phyloP scores from a whole-genome alignment of 2,797 vertebrate genomes.

The Molossus molossus region DNA sequence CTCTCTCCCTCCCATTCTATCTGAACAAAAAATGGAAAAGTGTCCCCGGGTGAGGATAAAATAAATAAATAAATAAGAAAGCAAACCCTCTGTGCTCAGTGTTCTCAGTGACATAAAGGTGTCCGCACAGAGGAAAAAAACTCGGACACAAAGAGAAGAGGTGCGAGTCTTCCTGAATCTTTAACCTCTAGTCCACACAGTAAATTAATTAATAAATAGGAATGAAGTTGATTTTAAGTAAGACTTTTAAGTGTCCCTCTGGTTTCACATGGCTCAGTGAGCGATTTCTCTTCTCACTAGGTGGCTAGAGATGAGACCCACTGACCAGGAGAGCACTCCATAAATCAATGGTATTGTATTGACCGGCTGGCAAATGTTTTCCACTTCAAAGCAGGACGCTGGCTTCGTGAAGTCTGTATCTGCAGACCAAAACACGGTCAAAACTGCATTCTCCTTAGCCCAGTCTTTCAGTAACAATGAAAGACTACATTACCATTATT shows the following conservation, averaged over 20 bases:
- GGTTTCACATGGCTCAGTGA: neutral
- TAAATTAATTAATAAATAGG: neutral
- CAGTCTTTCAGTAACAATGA: neutral
- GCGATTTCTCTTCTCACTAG: neutral
- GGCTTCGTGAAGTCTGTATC: neutral
- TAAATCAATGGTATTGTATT: neutral
- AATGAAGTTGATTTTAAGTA: neutral
- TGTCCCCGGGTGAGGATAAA: no score
- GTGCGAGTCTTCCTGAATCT: neutral
- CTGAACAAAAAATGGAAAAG: no score
- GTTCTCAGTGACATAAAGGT: neutral
- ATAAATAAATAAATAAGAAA: neutral
- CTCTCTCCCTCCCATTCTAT: no score
- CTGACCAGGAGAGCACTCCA: neutral
- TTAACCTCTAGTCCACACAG: neutral
- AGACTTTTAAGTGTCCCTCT: neutral
- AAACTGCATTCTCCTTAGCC: neutral
- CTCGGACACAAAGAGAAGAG: neutral
- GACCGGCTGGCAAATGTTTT: neutral
- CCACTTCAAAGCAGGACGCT: neutral
- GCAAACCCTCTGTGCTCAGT: neutral
- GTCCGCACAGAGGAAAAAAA: neutral
- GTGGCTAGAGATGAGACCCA: neutral
- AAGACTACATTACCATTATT: neutral
- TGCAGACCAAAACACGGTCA: neutral